These are phyloP conservation scores for Nyctalus aviator DNA, from an alignment of 2,797 vertebrate genomes.

Conservation along the genomic window DNA sequence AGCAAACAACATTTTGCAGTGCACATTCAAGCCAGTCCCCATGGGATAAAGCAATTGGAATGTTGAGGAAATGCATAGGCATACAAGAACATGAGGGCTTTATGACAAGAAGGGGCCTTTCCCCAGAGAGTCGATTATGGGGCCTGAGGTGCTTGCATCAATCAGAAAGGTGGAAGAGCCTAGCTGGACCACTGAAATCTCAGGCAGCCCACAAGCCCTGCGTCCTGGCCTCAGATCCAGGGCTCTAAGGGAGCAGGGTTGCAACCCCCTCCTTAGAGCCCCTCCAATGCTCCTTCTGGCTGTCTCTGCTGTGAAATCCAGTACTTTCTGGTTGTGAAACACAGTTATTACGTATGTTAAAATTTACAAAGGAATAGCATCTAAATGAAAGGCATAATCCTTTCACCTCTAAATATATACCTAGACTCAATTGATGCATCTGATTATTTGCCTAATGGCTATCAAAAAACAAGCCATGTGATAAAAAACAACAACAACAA, in stretches of 20 bases:
- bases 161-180: neutral
- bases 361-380: neutral
- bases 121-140: neutral
- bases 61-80: neutral
- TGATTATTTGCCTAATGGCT: neutral
- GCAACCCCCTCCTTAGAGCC: neutral
- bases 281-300: neutral
- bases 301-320: neutral
- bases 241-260: neutral
- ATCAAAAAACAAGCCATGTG: neutral
- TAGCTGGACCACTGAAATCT: neutral
- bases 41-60: neutral
- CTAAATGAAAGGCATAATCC: neutral
- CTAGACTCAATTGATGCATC: neutral
- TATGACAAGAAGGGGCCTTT: neutral
- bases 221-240: neutral
- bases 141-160: no score
- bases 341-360: neutral
- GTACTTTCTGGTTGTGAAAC: neutral
- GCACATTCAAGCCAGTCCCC: neutral
- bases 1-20: neutral
- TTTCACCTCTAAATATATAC: neutral
- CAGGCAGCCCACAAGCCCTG: fast-evolving
- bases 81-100: neutral
- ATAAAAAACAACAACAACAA: neutral